These are phyloP conservation scores for Pinctada fucata DNA, from an alignment of 2,888 invertebrate species.

Conservation along the genomic window DNA sequence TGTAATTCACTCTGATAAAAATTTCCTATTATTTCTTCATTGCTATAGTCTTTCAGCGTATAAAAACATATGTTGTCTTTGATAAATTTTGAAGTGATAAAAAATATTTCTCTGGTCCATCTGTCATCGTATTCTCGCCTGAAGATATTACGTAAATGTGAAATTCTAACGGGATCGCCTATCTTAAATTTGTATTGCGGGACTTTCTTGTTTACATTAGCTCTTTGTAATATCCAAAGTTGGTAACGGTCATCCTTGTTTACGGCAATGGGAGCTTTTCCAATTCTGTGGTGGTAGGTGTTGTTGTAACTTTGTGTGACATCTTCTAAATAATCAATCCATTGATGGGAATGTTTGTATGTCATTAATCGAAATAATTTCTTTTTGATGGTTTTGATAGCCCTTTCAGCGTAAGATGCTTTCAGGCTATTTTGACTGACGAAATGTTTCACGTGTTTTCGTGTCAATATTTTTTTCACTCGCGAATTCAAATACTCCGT, in stretches of 20 bases:
- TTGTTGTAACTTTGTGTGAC: slow-evolving; percentile 38
- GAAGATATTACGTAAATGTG: background rate
- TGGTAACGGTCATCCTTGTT: background rate
- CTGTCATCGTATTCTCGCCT: background rate
- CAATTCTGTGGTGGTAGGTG: slow-evolving; percentile 37
- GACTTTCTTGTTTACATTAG: background rate
- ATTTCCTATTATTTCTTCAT: background rate
- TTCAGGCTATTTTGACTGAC: slow-evolving; percentile 34
- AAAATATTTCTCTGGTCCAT: slow-evolving; percentile 1
- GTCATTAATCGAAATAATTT: slow-evolving; percentile 3
- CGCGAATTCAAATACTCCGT: slow-evolving; percentile 20
- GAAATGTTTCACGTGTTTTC: background rate
- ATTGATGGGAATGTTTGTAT: background rate
- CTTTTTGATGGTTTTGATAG: slow-evolving; percentile 38
- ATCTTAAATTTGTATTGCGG: background rate
- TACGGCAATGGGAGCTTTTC: slow-evolving; percentile 24
- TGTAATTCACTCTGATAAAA: background rate
- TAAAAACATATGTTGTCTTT: background rate
- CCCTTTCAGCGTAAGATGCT: slow-evolving; percentile 37
- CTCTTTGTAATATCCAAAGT: background rate
- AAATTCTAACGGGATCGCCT: slow-evolving; percentile 5
- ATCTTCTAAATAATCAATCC: slow-evolving; percentile 10
- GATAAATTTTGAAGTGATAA: background rate
- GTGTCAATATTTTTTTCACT: background rate
- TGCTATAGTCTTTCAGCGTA: background rate